Evolutionary conservation across 2,888 invertebrate genomes (phyloP), one percentile per base, ranked within the genome.

Genomic region (Agapostemon virescens): DNA sequence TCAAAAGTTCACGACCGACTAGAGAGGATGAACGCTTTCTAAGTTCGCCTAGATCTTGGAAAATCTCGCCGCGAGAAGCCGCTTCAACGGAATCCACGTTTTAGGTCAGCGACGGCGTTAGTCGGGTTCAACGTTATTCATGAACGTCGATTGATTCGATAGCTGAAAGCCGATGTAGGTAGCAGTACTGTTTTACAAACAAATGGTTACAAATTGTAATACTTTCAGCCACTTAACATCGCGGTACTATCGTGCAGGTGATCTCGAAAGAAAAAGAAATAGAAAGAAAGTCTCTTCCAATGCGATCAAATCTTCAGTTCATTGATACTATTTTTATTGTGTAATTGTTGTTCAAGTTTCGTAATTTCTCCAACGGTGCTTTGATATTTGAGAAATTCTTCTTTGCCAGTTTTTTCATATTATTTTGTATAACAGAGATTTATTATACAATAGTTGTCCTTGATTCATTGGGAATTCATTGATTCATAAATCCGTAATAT

Each of bases 21-120:
- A 33, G 40, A 64, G 63, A 58, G 49, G 69, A 42, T 13, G 74
- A 77, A 72, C 52, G 80, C 77, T 79, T 83, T 81, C 81, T 71
- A 83, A 75, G 73, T 83, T 84, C 69, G 68, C 82, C 79, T 71
- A 79, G 72, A 82, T 82, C 63, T 49, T 58, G 4, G 30, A 55
- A 68, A 72, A 61, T 69, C 64, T 66, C 20, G 61, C 5, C 69
- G 42, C 26, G 40, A 30, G 45, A n/a, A 71, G 64, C 13, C 64
- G 74, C 75, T 74, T 75, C 79, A n/a, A 49, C 66, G 42, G 49
- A 55, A 73, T 80, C 70, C 73, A 7, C 49, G 68, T 78, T 80
- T 49, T 69, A 69, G 77, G 72, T 77, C 72, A 77, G 36, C 68
- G 61, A n/a, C 45, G 63, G 55, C 52, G 77, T 69, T 63, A 63